Conservation (phyloP, 2,113 vertebrate species). For the Seriola quinqueradiata region DNA sequence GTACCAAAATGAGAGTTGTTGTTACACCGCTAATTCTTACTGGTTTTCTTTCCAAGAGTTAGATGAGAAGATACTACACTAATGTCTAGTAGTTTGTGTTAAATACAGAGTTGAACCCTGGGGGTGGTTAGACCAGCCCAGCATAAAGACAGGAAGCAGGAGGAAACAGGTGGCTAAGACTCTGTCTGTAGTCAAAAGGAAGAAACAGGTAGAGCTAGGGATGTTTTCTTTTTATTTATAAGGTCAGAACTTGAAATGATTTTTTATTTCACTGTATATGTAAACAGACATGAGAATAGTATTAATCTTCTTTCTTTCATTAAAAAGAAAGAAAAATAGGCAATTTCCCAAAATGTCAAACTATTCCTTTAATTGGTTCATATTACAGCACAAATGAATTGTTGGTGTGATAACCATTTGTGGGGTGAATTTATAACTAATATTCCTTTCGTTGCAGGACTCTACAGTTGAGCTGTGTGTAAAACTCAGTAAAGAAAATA, state of each 20-base stretch:
- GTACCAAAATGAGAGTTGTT: too few species aligned
- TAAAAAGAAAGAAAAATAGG: neutral
- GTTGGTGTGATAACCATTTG: neutral
- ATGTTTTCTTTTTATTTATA: too few species aligned
- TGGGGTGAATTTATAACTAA: neutral
- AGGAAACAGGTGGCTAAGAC: neutral
- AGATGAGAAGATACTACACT: neutral
- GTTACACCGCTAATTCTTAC: too few species aligned
- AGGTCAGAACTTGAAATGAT: too few species aligned
- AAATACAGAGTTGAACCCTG: neutral
- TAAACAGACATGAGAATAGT: neutral
- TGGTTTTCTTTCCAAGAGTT: neutral
- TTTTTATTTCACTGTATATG: too few species aligned
- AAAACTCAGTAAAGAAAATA: neutral
- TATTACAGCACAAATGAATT: neutral
- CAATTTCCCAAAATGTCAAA: neutral
- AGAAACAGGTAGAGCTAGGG: neutral
- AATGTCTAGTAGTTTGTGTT: neutral
- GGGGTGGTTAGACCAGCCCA: neutral
- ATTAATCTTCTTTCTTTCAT: neutral
- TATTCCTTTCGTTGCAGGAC: neutral
- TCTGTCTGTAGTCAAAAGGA: neutral
- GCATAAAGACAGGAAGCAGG: neutral
- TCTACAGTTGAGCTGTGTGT: neutral
- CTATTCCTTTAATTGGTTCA: neutral